Conservation (phyloP, 2,888 invertebrate genomes). For the Crocallis elinguaria region DNA sequence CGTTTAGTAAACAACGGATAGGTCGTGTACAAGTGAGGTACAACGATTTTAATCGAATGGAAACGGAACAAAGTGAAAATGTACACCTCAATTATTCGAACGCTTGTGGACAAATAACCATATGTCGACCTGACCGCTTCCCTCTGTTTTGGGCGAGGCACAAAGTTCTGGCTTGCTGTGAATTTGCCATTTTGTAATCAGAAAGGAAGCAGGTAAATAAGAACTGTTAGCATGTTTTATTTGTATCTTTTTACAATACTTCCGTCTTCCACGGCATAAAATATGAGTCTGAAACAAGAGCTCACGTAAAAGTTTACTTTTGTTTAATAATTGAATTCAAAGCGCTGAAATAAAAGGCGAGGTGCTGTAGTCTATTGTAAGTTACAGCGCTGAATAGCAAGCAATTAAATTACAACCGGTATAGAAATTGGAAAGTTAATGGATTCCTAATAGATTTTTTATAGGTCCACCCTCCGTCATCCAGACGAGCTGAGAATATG, state of each 20-base stretch:
- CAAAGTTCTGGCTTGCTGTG: conserved; percentile 27
- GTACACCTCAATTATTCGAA: conserved; percentile 84
- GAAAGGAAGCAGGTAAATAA: neutral
- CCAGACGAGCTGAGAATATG: conserved; percentile 9
- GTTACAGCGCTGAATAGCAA: conserved; percentile 47
- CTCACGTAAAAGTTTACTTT: neutral
- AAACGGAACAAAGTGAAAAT: conserved; percentile 85
- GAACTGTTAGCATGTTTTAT: neutral
- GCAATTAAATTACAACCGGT: conserved; percentile 54
- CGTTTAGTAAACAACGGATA: conserved; percentile 84
- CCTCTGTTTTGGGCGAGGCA: conserved; percentile 51
- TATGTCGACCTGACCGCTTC: conserved; percentile 64
- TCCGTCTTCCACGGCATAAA: neutral
- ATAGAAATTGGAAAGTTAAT: conserved; percentile 58
- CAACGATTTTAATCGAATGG: conserved; percentile 84
- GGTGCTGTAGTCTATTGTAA: conserved; percentile 43
- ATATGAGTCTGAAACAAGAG: neutral
- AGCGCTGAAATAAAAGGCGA: conserved; percentile 2
- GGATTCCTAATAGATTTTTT: conserved; percentile 53
- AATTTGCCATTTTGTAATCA: conserved; percentile 15
- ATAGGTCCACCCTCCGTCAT: conserved; percentile 19
- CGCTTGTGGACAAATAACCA: conserved; percentile 78
- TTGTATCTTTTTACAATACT: neutral
- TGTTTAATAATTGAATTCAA: conserved; percentile 2
- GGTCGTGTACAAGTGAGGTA: conserved; percentile 80